These are phyloP conservation scores for Lethenteron camtschaticum DNA, from an alignment of 2,113 vertebrate genomes.

Conservation along the genomic window DNA sequence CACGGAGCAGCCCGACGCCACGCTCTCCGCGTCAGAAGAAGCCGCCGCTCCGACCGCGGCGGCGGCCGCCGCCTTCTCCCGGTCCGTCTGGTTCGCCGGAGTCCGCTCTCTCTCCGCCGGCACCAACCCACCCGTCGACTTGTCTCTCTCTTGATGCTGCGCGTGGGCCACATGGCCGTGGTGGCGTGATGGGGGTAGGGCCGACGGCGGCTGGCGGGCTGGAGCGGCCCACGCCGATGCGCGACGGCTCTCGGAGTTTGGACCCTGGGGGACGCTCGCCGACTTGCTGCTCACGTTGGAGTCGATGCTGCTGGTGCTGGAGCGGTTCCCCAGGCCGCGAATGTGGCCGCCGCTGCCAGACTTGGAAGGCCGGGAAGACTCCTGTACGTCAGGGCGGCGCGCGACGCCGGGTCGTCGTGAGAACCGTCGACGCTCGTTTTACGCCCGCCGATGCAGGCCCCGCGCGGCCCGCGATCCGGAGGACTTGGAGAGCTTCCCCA, in stretches of 20 bases:
- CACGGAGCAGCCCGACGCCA: slow-evolving; percentile 42
- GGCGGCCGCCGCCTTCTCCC: slow-evolving; percentile 73
- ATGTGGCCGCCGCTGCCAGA: slow-evolving; percentile 27
- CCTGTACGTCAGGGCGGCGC: slow-evolving; percentile 83
- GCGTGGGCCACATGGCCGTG: background rate
- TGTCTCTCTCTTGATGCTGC: background rate
- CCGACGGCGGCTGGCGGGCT: slow-evolving; percentile 20
- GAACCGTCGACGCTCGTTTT: slow-evolving; percentile 41
- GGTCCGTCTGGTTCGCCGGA: slow-evolving; percentile 73
- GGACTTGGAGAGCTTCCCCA: slow-evolving; percentile 88
- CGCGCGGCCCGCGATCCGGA: slow-evolving; percentile 35
- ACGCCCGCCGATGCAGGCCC: slow-evolving; percentile 17
- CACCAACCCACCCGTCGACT: too few relatives aligned
- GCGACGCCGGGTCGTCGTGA: slow-evolving; percentile 55
- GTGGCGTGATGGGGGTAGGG: background rate
- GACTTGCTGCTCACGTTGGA: slow-evolving; percentile 57
- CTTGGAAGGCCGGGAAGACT: slow-evolving; percentile 74
- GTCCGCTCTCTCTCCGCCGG: background rate
- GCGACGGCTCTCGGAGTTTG: slow-evolving; percentile 38
- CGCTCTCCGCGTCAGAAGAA: slow-evolving; percentile 44
- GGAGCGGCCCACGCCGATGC: slow-evolving; percentile 32
- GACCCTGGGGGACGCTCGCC: slow-evolving; percentile 32
- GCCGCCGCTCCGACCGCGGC: slow-evolving; percentile 41
- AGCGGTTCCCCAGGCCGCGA: slow-evolving; percentile 64
- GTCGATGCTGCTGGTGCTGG: slow-evolving; percentile 93